Base-by-base conservation (phyloP, 1,140 invertebrate genomes). In the Drosophila punjabiensis region DNA sequence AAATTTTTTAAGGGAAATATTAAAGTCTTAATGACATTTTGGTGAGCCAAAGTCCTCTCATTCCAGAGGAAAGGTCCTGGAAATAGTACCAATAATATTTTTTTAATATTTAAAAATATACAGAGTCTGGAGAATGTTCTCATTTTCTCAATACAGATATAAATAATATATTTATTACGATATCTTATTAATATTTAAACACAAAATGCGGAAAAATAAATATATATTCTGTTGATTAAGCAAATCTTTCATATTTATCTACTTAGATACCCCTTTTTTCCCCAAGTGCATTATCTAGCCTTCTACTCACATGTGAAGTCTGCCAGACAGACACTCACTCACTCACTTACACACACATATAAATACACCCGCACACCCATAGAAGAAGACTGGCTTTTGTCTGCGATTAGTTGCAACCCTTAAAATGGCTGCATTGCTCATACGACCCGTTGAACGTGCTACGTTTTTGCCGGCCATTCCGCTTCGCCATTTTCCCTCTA, bases 341-440 rank as follows among this genome's bases (percentile, higher is more conserved):
- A 32, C 24, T 24, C 24, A 24, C 24, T 24, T 3, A 24, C 24
- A 24, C 24, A 24, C 37, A 41, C 33, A 24, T 39, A 59, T 33
- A 24, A 24, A 56, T 35, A 76, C 28, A 28, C 35, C 33, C 43
- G 53, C 32, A 71, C 45, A 47, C 20, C 14, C 20, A 16, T 13
- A 11, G 10, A 33, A 32, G 33, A 35, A 24, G 18, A 48, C 41
- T 55, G 67, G 65, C 50, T 62, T 65, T 82, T 90, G 86, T 79
- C 85, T 89, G 78, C 83, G 85, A 89, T 89, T 90, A 89, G 85
- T 90, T 90, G 67, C 85, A 89, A 89, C 85, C 85, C 85, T 71
- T 89, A 89, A 90, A 89, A 90, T 76, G 61, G 45, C 69, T 76
- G 76, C 67, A 85, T 85, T 85, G 85, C 86, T 89, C 79, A 89